Percentiles rank a stretch among this genome's conserved stretches.
Evolutionary conservation across 2,888 invertebrate species (phyloP).

Genomic region (Cremastinae sp.): DNA sequence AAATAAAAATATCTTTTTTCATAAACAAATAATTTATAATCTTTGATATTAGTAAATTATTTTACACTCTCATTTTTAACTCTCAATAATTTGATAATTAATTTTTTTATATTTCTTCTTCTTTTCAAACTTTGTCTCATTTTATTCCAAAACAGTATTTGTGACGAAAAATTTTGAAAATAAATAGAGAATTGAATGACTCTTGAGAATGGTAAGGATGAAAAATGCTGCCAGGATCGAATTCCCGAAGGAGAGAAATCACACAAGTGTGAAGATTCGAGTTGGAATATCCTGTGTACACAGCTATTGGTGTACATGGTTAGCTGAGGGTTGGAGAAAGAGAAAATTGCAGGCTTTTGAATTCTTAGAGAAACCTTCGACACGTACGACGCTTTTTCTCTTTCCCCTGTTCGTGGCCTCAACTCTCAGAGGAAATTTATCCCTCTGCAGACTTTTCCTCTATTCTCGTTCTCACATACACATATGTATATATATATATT

Average conservation of each 20-base stretch:
- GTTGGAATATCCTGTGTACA: too few species aligned
- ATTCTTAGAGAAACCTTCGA: conserved; percentile 20
- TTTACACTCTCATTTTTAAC: too few species aligned
- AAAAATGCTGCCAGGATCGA: conserved; percentile 12
- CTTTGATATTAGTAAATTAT: too few species aligned
- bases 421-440: conserved; percentile 30
- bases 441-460: conserved; percentile 13
- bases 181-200: not conserved
- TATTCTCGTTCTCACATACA: not conserved
- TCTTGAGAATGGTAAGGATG: conserved; percentile 1
- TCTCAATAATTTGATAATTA: too few species aligned
- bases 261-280: not conserved
- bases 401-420: conserved; percentile 2
- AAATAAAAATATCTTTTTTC: too few species aligned
- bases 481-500: not conserved
- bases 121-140: too few species aligned
- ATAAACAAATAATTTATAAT: too few species aligned
- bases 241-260: not conserved
- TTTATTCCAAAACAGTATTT: too few species aligned
- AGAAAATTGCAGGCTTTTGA: conserved; percentile 41
- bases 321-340: too few species aligned
- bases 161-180: too few species aligned
- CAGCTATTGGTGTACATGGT: too few species aligned
- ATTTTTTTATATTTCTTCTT: too few species aligned
- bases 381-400: conserved; percentile 21